phyloP scores from a whole-genome alignment of 2,113 vertebrate species.

The Ceratotherium simum region DNA sequence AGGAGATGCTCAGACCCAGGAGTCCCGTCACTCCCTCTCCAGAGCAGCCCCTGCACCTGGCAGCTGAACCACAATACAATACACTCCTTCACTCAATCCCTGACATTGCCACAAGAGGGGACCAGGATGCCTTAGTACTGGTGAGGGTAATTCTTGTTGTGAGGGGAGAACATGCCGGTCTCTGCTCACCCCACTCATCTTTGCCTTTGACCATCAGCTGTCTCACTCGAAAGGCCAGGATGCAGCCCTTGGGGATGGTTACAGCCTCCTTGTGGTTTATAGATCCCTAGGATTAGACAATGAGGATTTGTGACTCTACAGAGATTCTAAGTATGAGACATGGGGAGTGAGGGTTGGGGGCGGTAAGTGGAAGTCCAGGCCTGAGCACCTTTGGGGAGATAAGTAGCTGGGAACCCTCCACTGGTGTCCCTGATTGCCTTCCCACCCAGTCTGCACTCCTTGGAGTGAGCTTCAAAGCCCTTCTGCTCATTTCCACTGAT shows the following conservation, averaged over 20 bases:
- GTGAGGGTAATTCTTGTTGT: neutral
- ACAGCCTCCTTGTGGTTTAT: constrained; percentile 56
- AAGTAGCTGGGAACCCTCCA: neutral
- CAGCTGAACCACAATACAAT: neutral
- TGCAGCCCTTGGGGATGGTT: constrained; percentile 85
- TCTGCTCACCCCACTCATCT: constrained; percentile 80
- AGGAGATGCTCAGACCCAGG: neutral
- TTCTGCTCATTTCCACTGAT: neutral
- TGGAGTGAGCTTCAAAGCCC: neutral
- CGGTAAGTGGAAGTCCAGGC: neutral
- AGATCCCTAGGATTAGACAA: constrained; percentile 71
- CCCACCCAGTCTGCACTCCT: neutral
- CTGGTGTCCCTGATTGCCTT: neutral
- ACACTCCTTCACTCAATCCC: neutral
- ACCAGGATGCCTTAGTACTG: neutral
- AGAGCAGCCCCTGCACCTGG: neutral
- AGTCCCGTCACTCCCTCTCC: neutral
- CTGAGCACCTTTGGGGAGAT: neutral
- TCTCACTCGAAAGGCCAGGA: constrained; percentile 83
- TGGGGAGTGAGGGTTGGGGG: too few species aligned
- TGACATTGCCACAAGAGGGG: neutral
- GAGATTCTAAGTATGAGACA: neutral
- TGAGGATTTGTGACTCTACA: neutral
- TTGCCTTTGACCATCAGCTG: constrained; percentile 58
- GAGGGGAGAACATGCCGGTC: neutral